phyloP scores from a whole-genome alignment of 2,888 invertebrate species.

The Parthenolecanium corni region DNA sequence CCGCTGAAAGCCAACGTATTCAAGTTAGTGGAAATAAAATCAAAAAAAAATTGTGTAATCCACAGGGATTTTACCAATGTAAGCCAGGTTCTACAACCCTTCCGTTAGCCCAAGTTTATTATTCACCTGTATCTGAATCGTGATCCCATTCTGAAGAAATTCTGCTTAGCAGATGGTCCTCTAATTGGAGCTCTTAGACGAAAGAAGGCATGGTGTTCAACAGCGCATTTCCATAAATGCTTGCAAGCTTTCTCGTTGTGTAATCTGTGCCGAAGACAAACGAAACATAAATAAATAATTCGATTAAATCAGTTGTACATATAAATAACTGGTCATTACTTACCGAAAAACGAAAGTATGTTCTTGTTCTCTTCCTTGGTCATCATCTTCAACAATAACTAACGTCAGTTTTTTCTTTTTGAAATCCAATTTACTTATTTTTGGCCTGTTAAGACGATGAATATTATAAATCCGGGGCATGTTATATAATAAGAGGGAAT shows the following conservation, averaged over 20 bases:
- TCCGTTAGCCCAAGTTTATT: too few relatives aligned
- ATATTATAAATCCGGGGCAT: slow-evolving; percentile 6
- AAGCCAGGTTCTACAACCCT: too few relatives aligned
- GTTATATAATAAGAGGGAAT: slow-evolving; percentile 15
- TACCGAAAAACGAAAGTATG: slow-evolving; percentile 94
- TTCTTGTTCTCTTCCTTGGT: slow-evolving; percentile 90
- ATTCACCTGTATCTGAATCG: slow-evolving; percentile 69
- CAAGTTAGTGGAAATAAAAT: too few relatives aligned
- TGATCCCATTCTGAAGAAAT: slow-evolving; percentile 97
- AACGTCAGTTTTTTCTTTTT: slow-evolving; percentile 94
- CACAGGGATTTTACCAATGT: too few relatives aligned
- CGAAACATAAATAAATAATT: not conserved
- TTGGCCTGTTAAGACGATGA: slow-evolving; percentile 52
- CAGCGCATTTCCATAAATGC: slow-evolving; percentile 99
- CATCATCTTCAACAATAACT: slow-evolving; percentile 97
- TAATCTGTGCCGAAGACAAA: slow-evolving; percentile 45
- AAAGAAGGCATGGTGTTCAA: slow-evolving; percentile 99
- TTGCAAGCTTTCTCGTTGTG: slow-evolving; percentile 97
- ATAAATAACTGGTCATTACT: slow-evolving; percentile 5
- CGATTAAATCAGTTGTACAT: slow-evolving; percentile 1
- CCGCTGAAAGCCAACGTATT: slow-evolving; percentile 52
- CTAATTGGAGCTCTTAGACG: slow-evolving; percentile 80
- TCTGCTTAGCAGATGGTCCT: slow-evolving; percentile 77
- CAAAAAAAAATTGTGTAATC: too few relatives aligned
- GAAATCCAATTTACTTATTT: slow-evolving; percentile 94